phyloP scores from a whole-genome alignment of 2,888 invertebrate genomes.

The Dugesia japonica region DNA sequence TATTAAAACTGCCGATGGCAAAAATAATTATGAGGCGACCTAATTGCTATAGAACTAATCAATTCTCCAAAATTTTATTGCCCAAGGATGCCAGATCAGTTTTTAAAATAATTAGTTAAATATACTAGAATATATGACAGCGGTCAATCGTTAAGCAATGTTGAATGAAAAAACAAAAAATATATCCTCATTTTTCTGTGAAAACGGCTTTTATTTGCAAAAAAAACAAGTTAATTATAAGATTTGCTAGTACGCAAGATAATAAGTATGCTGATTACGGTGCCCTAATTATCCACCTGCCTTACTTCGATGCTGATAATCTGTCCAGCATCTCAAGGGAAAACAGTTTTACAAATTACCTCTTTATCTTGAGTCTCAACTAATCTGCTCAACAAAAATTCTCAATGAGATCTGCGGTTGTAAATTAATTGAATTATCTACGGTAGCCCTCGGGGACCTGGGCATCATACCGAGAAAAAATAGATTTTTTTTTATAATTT shows the following conservation, averaged over 20 bases:
- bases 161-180: background rate
- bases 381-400: constrained; percentile 4
- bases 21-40: background rate
- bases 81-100: background rate
- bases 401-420: constrained; percentile 13
- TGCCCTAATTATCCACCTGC: constrained; percentile 20
- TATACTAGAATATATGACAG: background rate
- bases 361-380: constrained; percentile 14
- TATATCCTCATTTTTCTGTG: background rate
- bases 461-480: constrained; percentile 20
- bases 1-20: background rate
- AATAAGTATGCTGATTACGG: constrained; percentile 15
- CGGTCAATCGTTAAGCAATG: background rate
- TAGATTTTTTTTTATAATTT: background rate
- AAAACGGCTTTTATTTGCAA: background rate
- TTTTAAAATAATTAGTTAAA: constrained; percentile 10
- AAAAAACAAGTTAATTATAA: background rate
- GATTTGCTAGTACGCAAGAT: constrained; percentile 8
- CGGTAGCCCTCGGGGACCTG: background rate
- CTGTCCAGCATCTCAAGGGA: background rate
- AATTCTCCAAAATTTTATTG: background rate
- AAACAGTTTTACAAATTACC: constrained; percentile 15
- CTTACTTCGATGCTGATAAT: constrained; percentile 7
- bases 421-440: constrained; percentile 16
- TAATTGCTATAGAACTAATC: background rate